Base-by-base conservation (phyloP, 2,113 vertebrate species). In the Leucosticte australis region DNA sequence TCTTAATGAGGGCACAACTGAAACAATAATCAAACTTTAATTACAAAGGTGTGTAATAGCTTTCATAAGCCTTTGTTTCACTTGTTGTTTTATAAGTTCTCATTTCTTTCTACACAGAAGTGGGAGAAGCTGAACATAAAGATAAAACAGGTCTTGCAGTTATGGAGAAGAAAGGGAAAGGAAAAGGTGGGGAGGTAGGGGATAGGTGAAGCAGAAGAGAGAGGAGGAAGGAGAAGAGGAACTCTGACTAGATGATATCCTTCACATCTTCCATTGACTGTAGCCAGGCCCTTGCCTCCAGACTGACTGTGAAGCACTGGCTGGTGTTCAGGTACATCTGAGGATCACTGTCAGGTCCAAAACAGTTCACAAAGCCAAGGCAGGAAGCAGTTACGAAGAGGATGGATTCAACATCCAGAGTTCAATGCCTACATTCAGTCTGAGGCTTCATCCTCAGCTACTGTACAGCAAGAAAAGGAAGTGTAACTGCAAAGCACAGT, bases 21-120 rank as follows among this genome's bases (percentile, higher is more conserved):
- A 73, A 94, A 84, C 4, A 5, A 44, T 87, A 86, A 93, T 68
- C 88, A 94, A 80, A 88, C 46, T 88, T 93, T 82, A 95, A 93
- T 96, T 90, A 83, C 60, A 62, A 63, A 83, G 59, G 19, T 47
- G 27, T 83, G 52, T 59, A 78, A 75, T 30, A 69, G 39, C 60
- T 83, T 71, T 87, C 68, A 80, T 52, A 68, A 93, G 13, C 41
- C 24, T 55, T 83, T 73, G 42, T 83, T 95, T 91, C 1, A 0
- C 27, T 41, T 90, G 28, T n/a, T 57, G 60, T 60, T 85, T 68
- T 62, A 1, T 19, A 80, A 93, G 23, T 77, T 37, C 53, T 90
- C 2, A 1, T 44, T 81, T 74, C 65, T 91, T 75, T 47, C 56
- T 75, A 46, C 37, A 65, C 42, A 91, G 21, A 81, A 56, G 28